Conservation (phyloP, 30 jellyfish, hydroid and myxozoan species). For the Pseudorhiza aurosa region DNA sequence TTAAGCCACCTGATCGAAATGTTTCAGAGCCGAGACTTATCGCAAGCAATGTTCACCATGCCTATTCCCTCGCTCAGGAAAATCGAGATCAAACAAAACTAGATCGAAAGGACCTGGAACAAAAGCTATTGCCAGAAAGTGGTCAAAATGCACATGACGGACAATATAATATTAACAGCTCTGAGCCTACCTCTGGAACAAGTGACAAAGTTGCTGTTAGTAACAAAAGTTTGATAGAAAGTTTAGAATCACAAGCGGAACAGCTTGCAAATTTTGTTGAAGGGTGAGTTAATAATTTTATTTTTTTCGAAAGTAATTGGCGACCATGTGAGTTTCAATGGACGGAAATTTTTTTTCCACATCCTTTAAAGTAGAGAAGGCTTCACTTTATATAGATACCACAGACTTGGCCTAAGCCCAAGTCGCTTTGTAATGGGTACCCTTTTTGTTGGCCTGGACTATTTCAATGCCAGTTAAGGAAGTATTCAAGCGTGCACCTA, state of each 20-base stretch:
- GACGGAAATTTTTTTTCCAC: no score
- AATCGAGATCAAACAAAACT: constrained; percentile 24
- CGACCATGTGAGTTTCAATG: no score
- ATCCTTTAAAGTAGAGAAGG: no score
- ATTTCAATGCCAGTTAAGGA: no score
- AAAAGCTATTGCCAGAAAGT: constrained; percentile 3
- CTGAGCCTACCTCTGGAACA: neutral
- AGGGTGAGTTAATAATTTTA: constrained; percentile 39
- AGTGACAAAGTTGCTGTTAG: neutral
- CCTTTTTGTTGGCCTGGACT: no score
- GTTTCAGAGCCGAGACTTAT: constrained; percentile 13
- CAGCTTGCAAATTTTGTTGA: constrained; percentile 20
- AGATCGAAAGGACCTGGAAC: constrained; percentile 20
- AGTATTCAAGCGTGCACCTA: no score
- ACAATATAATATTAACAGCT: neutral
- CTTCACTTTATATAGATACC: no score
- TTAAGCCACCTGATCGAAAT: constrained; percentile 49
- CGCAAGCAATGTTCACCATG: neutral
- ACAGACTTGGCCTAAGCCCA: no score
- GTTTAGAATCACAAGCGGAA: constrained; percentile 25
- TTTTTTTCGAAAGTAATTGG: no score
- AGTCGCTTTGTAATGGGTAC: no score
- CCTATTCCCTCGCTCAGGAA: constrained; percentile 6
- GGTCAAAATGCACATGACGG: constrained; percentile 21
- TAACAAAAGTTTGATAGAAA: neutral